Evolutionary conservation across 2,113 vertebrate genomes (phyloP), one percentile per base, ranked within the genome.

Genomic region (Odobenus rosmarus): DNA sequence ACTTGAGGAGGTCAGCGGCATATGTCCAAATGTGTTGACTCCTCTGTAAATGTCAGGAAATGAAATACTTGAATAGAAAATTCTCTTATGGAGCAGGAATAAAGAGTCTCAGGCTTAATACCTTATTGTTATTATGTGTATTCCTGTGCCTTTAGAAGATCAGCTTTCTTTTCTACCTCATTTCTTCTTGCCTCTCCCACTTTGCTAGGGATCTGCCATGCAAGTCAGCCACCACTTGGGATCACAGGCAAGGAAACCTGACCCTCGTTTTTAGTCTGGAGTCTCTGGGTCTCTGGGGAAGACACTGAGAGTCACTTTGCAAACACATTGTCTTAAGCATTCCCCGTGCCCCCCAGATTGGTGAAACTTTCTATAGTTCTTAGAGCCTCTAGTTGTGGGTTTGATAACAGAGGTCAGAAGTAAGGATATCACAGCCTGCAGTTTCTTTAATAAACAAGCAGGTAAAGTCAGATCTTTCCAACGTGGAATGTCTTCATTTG

Each of bases 61-160:
- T 77, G 74, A 87, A 83, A 76, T 72, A 7, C 69, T 86, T 23
- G 31, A 92, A 62, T 71, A 46, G 79, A 86, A 97, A 88, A 96
- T 77, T 67, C 18, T 42, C 16, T 57, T 88, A 42, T 33, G 31
- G 18, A 42, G 16, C 55, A 6, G 15, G 24, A 72, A 14, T 42
- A 39, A 61, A 77, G 76, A 33, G 11, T 21, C 21, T 13, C 49
- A 59, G 19, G 19, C 26, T 53, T 53, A 42, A 46, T 6, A 31
- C 13, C 26, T 72, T 39, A 33, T 49, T 61, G 62, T 5, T 14
- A 69, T 4, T 6, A 19, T 1, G 7, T 94, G 21, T 64, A 26
- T 62, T 86, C 46, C 57, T 86, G 67, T 36, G 15, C 15, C 90
- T 46, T 49, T 53, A 51, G 42, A 88, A 86, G 51, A 4, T 76